A percentile compares a stretch with the other conserved stretches of the same genome.
phyloP scores from a whole-genome alignment of 2,113 vertebrate genomes.

The Anas platyrhynchos region DNA sequence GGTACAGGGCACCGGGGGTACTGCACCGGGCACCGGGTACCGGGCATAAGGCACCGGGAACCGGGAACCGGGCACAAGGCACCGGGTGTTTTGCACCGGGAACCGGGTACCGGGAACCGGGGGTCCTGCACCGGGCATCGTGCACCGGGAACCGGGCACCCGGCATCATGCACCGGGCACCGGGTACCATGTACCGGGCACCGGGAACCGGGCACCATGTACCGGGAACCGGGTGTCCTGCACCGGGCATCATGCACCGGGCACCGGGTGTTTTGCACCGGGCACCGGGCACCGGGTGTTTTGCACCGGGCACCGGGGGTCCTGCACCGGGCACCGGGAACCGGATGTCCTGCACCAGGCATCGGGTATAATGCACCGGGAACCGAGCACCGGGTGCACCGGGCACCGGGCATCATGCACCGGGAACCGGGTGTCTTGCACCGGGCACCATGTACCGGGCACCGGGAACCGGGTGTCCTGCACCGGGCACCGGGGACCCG shows the following conservation, averaged over 20 bases:
- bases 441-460: too few relatives aligned
- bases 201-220: not conserved
- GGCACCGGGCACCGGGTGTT: not conserved
- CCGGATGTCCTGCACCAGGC: not conserved
- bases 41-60: accelerated
- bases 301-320: too few relatives aligned
- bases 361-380: too few relatives aligned
- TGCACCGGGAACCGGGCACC: too few relatives aligned
- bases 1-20: too few relatives aligned
- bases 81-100: not conserved
- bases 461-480: too few relatives aligned
- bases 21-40: too few relatives aligned
- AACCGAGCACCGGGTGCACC: too few relatives aligned
- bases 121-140: not conserved
- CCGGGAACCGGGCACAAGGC: not conserved
- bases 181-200: not conserved
- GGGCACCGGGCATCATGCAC: not conserved
- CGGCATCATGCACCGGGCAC: not conserved
- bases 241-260: not conserved
- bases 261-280: too few relatives aligned
- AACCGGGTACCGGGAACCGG: not conserved
- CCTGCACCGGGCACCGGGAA: not conserved
- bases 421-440: not conserved
- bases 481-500: not conserved
- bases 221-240: too few relatives aligned